Base-by-base conservation (phyloP, 2,113 vertebrate genomes). In the Psammodynastes pulverulentus region DNA sequence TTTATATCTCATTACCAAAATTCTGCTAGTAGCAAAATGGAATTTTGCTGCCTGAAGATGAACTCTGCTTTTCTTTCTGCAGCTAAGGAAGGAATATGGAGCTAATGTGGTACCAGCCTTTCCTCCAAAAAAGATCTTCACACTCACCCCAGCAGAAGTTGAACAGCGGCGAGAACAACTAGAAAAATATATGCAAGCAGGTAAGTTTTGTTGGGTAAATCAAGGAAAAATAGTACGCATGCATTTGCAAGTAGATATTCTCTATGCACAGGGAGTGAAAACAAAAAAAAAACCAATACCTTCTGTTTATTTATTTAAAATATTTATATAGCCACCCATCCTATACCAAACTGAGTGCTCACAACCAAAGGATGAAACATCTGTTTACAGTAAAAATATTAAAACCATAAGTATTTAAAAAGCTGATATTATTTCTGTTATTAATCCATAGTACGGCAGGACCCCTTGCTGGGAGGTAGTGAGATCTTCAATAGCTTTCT, bases 161-260 rank as follows among this genome's bases (percentile, higher is more conserved):
- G 99, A 99, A 94, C 99, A 99, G 96, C 98, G 99, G 34, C 96
- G 99, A 93, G 99, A 99, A 87, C 99, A 99, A 97, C 97, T 99
- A 96, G 99, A 99, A 97, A 99, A 99, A 91, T 99, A 99, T 97
- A 99, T 99, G 99, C 99, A 99, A 96, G 98, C 98, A 21, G 99
- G 99, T 99, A 91, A 98, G 99, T 96, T 24, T 10, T 19, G 13
- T 13, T 84, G 23, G n/a, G 62, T 48, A 39, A 34, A 51, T 17
- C 26, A n/a, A 87, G 49, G 15, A 19, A 53, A n/a, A 9, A 34
- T 19, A 21, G 17, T n/a, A 19, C 8, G 86, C 34, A 9, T 79
- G 46, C 85, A 29, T 26, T 86, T 49, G 5, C 10, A 19, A n/a
- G 23, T 1, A 51, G 48, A 15, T 26, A 5, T 49, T 51, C 7